A percentile compares a stretch with the other conserved stretches of the same genome.
These are phyloP conservation scores for Antigone vipio DNA, from an alignment of 2,113 vertebrate genomes.

Conservation along the genomic window DNA sequence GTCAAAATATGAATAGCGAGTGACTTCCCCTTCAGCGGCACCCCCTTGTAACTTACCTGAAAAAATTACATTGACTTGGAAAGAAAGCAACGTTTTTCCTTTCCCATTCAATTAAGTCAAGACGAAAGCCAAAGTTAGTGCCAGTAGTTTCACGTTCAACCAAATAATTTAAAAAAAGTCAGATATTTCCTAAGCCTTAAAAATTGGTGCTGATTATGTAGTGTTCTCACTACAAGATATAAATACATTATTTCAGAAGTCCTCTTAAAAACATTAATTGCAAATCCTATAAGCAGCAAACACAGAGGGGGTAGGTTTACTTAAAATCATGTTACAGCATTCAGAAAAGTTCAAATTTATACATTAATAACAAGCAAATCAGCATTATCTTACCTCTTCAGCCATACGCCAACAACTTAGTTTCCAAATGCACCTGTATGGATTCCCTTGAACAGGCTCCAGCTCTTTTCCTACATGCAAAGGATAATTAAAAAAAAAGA, in stretches of 20 bases:
- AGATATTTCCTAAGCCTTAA: not conserved
- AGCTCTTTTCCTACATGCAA: conserved; percentile 72
- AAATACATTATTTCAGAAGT: not conserved
- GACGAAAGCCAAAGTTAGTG: not conserved
- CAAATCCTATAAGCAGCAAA: not conserved
- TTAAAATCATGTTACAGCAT: not conserved
- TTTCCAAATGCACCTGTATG: conserved; percentile 94
- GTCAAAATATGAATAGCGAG: not conserved
- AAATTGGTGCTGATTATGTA: not conserved
- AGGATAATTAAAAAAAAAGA: not conserved
- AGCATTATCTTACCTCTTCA: conserved; percentile 84
- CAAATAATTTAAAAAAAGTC: not conserved
- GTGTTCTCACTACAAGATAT: not conserved
- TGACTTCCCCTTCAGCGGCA: not conserved
- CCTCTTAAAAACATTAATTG: not conserved
- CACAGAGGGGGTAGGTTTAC: not conserved
- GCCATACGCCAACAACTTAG: conserved; percentile 96
- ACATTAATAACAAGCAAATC: not conserved
- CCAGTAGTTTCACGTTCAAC: not conserved
- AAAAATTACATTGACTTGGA: not conserved
- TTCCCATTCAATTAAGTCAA: not conserved
- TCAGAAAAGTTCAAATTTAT: not conserved
- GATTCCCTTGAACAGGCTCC: conserved; percentile 92
- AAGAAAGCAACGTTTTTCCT: not conserved
- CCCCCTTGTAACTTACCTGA: not conserved